Evolutionary conservation across 2,888 invertebrate species (phyloP).

Genomic region (Polydrusus pterygomalis): DNA sequence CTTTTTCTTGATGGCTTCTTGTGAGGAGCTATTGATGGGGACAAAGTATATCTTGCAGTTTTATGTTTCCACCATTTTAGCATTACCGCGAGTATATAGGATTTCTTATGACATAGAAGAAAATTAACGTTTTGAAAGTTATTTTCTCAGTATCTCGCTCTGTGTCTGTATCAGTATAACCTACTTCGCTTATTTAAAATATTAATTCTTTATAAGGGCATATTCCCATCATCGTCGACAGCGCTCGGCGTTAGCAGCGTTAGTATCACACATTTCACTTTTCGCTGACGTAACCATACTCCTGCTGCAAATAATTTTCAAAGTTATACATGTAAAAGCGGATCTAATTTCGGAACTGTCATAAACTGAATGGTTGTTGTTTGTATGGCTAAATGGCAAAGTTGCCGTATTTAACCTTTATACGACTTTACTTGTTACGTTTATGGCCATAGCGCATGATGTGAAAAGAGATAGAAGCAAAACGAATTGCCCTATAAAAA

Average conservation of each 20-base stretch:
- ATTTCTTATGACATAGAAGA: too few species aligned
- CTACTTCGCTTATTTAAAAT: background rate
- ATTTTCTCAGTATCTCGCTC: too few species aligned
- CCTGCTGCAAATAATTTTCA: constrained; percentile 52
- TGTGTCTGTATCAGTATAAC: too few species aligned
- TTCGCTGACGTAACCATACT: constrained; percentile 50
- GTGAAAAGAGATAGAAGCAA: constrained; percentile 30
- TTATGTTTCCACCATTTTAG: too few species aligned
- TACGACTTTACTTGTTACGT: constrained; percentile 53
- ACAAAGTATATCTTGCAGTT: too few species aligned
- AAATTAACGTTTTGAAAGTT: too few species aligned
- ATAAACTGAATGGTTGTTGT: constrained; percentile 57
- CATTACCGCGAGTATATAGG: too few species aligned
- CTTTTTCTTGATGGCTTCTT: too few species aligned
- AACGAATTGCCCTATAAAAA: constrained; percentile 33
- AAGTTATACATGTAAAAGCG: constrained; percentile 53
- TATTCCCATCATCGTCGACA: constrained; percentile 21
- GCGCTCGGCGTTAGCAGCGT: constrained; percentile 46
- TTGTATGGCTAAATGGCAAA: constrained; percentile 54
- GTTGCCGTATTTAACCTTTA: constrained; percentile 54
- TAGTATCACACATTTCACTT: constrained; percentile 52
- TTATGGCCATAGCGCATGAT: constrained; percentile 34
- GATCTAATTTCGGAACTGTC: constrained; percentile 56
- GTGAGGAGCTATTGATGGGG: too few species aligned
- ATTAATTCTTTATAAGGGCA: background rate